Conservation (phyloP, 2,888 invertebrate genomes). For the Oscheius onirici region DNA sequence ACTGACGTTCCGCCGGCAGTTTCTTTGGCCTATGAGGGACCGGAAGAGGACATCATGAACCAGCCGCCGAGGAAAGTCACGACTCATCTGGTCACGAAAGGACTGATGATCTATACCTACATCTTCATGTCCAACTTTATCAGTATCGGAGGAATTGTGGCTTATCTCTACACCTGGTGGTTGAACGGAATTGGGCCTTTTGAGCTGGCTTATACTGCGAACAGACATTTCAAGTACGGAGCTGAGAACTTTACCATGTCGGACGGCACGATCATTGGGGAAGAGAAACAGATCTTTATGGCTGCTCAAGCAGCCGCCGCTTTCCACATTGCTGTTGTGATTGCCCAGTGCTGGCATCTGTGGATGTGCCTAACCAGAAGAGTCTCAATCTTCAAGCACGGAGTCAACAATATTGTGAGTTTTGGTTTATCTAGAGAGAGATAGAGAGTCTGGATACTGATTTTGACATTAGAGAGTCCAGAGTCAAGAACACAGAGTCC, state of each 20-base stretch:
- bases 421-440: too few relatives aligned
- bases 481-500: too few relatives aligned
- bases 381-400: conserved; percentile 60
- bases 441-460: too few relatives aligned
- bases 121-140: conserved; percentile 64
- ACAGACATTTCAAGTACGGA: conserved; percentile 44
- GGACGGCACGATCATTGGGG: conserved; percentile 36
- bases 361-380: conserved; percentile 62
- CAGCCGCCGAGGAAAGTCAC: conserved; percentile 57
- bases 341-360: conserved; percentile 49
- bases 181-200: conserved; percentile 42
- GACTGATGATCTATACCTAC: conserved; percentile 65
- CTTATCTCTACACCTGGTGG: conserved; percentile 47
- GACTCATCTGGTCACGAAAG: conserved; percentile 63
- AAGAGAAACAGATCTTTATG: conserved; percentile 42
- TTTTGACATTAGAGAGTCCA: too few relatives aligned
- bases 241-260: conserved; percentile 39
- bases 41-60: conserved; percentile 66
- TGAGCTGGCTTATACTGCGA: conserved; percentile 43
- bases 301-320: conserved; percentile 48
- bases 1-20: conserved; percentile 66
- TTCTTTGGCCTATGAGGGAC: conserved; percentile 66
- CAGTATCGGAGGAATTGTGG: conserved; percentile 49
- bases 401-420: conserved; percentile 56
- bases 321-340: conserved; percentile 46